Base-by-base conservation (phyloP, 2,888 invertebrate species). In the Orthosia incerta region DNA sequence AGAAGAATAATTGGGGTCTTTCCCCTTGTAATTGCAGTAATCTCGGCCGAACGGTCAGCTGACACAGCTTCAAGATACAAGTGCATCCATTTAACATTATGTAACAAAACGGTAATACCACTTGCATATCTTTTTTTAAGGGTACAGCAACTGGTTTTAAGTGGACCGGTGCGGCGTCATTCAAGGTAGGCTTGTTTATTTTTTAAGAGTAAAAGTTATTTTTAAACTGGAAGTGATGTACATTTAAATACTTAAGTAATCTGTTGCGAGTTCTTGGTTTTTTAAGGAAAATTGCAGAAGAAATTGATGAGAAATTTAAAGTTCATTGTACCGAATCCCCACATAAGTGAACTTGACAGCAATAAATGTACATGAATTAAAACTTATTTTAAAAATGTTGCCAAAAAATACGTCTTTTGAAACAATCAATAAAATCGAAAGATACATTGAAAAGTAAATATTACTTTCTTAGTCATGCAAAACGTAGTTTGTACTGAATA, bases 31-130 rank as follows among this genome's bases (percentile, higher is more conserved):
- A 39, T 23, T 16, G 5, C n/a, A 13, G 3, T 12, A 56, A 76
- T 45, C 50, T 45, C 18, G 20, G 5, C 4, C 20, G 12, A 5
- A 13, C 46, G 13, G 18, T 59, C 69, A 69, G 59, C 70, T 69
- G 78, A 70, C 7, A 23, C 53, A 55, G 26, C 26, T 12, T 23
- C 1, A 62, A 48, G 23, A 18, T 13, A 45, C 64, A 65, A 74
- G 51, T 51, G 31, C 18, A 18, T 18, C 23, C 23, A 57, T 59
- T 71, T 48, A 48, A 13, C 51, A 4, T 73, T 59, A 73, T 53
- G 74, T 76, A 59, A 79, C 48, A n/a, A 59, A 63, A 76, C 80
- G 63, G 76, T 76, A 79, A 63, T 31, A 18, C 57, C 23, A 62
- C 57, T 63, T 72, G 62, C 20, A 48, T 72, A 39, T 59, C 13